phyloP scores from a whole-genome alignment of 2,888 invertebrate species.

The Hyposoter dolosus region DNA sequence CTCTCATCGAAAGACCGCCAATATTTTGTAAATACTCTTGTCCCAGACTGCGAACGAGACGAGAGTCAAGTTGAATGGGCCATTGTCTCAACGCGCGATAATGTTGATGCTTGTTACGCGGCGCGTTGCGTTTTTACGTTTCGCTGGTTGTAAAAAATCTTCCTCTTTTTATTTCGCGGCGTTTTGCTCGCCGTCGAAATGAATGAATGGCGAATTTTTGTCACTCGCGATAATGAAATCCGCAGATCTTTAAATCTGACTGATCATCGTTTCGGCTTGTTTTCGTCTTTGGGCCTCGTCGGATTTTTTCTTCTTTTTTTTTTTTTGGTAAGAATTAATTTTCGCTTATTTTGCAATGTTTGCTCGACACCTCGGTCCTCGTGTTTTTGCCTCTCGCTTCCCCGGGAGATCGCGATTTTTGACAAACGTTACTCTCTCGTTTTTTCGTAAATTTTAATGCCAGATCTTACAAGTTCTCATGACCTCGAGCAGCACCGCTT shows the following conservation, averaged over 20 bases:
- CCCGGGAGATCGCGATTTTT: constrained; percentile 79
- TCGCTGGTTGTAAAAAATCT: constrained; percentile 42
- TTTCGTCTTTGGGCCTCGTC: not conserved
- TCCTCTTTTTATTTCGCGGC: constrained; percentile 31
- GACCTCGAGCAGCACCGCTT: constrained; percentile 60
- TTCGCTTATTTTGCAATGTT: not conserved
- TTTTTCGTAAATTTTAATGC: constrained; percentile 72
- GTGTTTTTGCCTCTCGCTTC: constrained; percentile 76
- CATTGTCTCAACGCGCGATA: constrained; percentile 64
- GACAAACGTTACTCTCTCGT: constrained; percentile 72
- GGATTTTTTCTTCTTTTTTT: not conserved
- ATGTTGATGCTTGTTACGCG: constrained; percentile 69
- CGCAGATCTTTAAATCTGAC: not conserved
- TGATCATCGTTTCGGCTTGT: not conserved
- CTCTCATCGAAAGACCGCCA: constrained; percentile 40
- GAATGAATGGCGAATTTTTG: not conserved
- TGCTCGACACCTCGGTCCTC: constrained; percentile 54
- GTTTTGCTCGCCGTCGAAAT: not conserved
- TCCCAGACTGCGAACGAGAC: constrained; percentile 51
- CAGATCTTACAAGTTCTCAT: not conserved
- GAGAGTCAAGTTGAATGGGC: constrained; percentile 75
- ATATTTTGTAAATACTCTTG: constrained; percentile 22
- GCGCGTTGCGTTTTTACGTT: constrained; percentile 45
- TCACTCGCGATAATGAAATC: not conserved
- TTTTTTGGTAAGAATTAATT: not conserved